Conservation (phyloP, 1,140 invertebrate genomes). For the Neodiprion lecontei region DNA sequence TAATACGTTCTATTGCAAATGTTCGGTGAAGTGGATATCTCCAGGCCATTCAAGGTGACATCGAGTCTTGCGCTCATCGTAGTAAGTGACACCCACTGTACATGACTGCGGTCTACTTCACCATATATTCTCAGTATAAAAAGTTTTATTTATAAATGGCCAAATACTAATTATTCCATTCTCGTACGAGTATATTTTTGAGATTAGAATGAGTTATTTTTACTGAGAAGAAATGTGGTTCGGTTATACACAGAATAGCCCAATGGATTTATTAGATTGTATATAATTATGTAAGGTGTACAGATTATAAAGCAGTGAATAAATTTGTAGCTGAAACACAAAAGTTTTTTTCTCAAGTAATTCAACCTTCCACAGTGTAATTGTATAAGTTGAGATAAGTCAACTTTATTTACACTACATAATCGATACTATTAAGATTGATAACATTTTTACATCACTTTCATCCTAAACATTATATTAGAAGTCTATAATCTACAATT, state of each 20-base stretch:
- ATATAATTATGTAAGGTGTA: constrained; percentile 35
- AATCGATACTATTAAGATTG: background rate
- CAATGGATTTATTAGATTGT: constrained; percentile 33
- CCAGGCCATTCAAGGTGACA: too few relatives aligned
- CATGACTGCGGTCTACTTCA: too few relatives aligned
- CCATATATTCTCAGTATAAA: background rate
- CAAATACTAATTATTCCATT: background rate
- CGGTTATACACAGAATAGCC: constrained; percentile 26
- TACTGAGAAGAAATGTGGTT: constrained; percentile 12
- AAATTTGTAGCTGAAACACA: constrained; percentile 31
- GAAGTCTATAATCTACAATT: constrained; percentile 38
- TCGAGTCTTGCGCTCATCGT: too few relatives aligned
- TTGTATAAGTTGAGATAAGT: constrained; percentile 18
- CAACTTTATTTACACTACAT: constrained; percentile 18
- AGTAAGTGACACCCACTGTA: too few relatives aligned
- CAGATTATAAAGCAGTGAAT: constrained; percentile 29
- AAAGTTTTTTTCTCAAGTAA: constrained; percentile 18
- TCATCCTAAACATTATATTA: constrained; percentile 11
- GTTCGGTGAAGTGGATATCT: too few relatives aligned
- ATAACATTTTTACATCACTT: constrained; percentile 3
- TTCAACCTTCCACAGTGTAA: constrained; percentile 17
- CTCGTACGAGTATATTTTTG: constrained; percentile 2
- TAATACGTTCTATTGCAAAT: too few relatives aligned
- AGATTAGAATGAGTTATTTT: background rate
- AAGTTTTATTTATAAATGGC: background rate